phyloP scores from a whole-genome alignment of 2,113 vertebrate genomes.

The Sylvilagus bachmani region DNA sequence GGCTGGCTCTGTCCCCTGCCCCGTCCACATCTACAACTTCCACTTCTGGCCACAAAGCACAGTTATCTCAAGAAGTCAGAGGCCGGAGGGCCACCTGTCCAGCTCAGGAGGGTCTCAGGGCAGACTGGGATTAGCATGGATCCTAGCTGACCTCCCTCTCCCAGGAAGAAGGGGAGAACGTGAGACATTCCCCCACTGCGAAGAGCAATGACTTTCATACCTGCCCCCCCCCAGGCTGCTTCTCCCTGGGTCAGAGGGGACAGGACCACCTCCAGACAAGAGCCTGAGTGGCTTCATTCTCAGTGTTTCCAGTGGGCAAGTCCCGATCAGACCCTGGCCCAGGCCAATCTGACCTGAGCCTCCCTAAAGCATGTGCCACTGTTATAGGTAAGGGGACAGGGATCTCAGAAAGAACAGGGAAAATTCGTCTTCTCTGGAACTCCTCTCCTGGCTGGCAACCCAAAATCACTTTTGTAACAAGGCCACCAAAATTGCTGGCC shows the following conservation, averaged over 20 bases:
- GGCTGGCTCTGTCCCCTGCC: background rate
- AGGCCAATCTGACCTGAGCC: background rate
- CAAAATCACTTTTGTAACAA: too few species aligned
- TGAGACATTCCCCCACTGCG: too few species aligned
- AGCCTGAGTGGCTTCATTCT: background rate
- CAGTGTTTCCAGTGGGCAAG: background rate
- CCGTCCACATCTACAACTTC: too few species aligned
- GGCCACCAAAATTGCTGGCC: too few species aligned
- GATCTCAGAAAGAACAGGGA: background rate
- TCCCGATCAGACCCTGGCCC: background rate
- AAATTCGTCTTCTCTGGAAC: too few species aligned
- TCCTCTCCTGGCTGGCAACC: too few species aligned
- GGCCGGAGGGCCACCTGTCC: background rate
- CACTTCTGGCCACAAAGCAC: background rate
- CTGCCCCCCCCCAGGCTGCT: background rate
- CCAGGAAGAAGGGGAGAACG: too few species aligned
- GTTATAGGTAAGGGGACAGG: background rate
- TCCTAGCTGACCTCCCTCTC: too few species aligned
- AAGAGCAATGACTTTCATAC: background rate
- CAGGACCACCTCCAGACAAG: background rate
- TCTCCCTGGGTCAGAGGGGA: background rate
- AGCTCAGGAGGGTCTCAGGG: background rate
- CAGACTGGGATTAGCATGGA: background rate
- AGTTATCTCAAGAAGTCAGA: background rate
- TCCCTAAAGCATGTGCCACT: background rate